Base-by-base conservation (phyloP, 2,113 vertebrate species). In the Cyprinodon brontotheroides region DNA sequence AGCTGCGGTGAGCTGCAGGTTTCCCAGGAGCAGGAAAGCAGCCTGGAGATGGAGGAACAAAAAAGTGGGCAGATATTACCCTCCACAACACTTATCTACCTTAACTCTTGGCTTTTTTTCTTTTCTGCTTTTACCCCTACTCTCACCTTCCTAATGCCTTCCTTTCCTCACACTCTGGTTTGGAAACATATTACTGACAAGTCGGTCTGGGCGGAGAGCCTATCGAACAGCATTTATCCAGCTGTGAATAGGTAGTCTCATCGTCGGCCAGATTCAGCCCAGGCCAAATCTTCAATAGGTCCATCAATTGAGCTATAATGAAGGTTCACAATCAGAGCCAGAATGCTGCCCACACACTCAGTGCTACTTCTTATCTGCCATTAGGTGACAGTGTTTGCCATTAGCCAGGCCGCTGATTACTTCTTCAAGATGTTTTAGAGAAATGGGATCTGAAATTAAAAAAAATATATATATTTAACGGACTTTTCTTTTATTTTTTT, bases 221-320 rank as follows among this genome's bases (percentile, higher is more conserved):
- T 86, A 84, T 84, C 81, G 83, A 91, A 82, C 79, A 80, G 83
- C 85, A 80, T 91, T 92, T 87, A 88, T 83, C 86, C 81, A 75
- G 72, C 83, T 86, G 78, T 85, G 90, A 89, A 87, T 86, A 79
- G 79, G 68, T 88, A 68, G 79, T 72, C 81, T 69, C 66, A 65
- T 79, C 72, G 75, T 74, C 70, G 57, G 79, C 81, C 77, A 75
- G 82, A 83, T 79, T 87, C 88, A 85, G 41, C 80, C 38, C 67
- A 76, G 79, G 74, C 77, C 78, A 89, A 78, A 73, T 67, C 65
- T 88, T 85, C 90, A 90, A 90, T 86, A 75, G 83, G 72, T 79
- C 74, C 68, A 84, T 89, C 91, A 89, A 79, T 87, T 89, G 81
- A 87, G 85, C 81, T 59, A 59, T 84, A 91, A 89, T 86, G 85